Evolutionary conservation across 1,140 invertebrate genomes (phyloP).

Genomic region (Pemphigus obesinymphae): DNA sequence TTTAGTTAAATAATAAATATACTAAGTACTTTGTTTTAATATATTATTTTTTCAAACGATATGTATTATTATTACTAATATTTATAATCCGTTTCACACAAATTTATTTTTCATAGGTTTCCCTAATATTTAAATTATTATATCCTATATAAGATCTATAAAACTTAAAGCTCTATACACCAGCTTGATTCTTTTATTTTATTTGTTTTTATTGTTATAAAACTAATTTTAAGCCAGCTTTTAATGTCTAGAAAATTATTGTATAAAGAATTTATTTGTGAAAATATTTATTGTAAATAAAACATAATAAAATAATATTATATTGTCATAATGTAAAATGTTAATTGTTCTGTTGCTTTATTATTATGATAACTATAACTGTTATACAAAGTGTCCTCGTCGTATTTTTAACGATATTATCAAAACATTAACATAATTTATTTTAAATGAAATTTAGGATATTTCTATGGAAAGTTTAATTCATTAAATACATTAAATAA

Average conservation of each 20-base stretch:
- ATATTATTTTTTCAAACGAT: background rate
- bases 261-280: constrained; percentile 10
- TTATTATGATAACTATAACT: background rate
- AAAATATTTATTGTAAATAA: constrained; percentile 6
- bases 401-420: background rate
- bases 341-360: constrained; percentile 18
- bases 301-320: background rate
- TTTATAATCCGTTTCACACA: background rate
- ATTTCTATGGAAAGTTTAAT: too few species aligned
- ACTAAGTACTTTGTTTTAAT: background rate
- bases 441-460: background rate
- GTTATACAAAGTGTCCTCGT: constrained; percentile 5
- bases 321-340: background rate
- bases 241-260: background rate
- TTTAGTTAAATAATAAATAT: background rate
- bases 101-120: background rate
- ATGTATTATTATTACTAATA: background rate
- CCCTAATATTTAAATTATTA: background rate
- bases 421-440: background rate
- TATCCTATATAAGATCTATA: background rate
- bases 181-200: background rate
- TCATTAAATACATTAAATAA: background rate
- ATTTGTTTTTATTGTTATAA: background rate
- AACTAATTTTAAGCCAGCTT: background rate
- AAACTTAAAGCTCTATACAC: background rate